A percentile compares a stretch with the other conserved stretches of the same genome.
Conservation (phyloP, 2,797 vertebrate species). For the Eleutherodactylus coqui region DNA sequence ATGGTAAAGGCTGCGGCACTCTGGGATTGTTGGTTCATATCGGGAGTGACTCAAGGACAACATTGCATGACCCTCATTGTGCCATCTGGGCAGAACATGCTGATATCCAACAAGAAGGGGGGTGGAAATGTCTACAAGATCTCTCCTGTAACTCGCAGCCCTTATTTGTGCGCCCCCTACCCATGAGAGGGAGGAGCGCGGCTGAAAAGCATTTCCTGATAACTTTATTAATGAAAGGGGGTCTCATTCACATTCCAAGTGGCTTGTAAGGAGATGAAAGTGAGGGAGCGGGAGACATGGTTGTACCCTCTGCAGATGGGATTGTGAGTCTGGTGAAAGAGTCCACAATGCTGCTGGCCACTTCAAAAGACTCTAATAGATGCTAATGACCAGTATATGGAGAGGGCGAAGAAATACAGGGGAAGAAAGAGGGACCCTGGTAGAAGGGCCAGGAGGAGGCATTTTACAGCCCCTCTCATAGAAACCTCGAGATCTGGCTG, state of each 20-base stretch:
- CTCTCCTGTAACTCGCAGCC: conserved; percentile 36
- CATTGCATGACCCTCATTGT: not conserved
- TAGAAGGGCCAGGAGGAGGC: conserved; percentile 64
- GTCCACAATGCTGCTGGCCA: conserved; percentile 80
- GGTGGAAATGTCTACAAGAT: not conserved
- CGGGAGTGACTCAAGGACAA: not conserved
- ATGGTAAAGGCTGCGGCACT: not conserved
- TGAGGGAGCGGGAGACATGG: conserved; percentile 70
- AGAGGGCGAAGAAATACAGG: conserved; percentile 75
- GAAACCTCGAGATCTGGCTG: conserved; percentile 69
- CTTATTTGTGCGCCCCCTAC: conserved; percentile 70
- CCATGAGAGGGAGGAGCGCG: conserved; percentile 67
- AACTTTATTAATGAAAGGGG: conserved; percentile 73
- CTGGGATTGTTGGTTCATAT: not conserved
- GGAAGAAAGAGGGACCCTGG: conserved; percentile 81
- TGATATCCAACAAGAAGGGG: not conserved
- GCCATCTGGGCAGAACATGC: not conserved
- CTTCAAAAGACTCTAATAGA: conserved; percentile 93
- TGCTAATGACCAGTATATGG: conserved; percentile 93
- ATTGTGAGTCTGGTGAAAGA: conserved; percentile 80
- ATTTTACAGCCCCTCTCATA: conserved; percentile 79
- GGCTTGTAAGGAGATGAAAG: conserved; percentile 74
- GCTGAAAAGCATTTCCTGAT: conserved; percentile 81
- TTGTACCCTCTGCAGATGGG: conserved; percentile 79
- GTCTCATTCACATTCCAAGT: conserved; percentile 75